Evolutionary conservation across 2,888 invertebrate genomes (phyloP), one percentile per base, ranked within the genome.

Genomic region (Gastrophysa polygoni): DNA sequence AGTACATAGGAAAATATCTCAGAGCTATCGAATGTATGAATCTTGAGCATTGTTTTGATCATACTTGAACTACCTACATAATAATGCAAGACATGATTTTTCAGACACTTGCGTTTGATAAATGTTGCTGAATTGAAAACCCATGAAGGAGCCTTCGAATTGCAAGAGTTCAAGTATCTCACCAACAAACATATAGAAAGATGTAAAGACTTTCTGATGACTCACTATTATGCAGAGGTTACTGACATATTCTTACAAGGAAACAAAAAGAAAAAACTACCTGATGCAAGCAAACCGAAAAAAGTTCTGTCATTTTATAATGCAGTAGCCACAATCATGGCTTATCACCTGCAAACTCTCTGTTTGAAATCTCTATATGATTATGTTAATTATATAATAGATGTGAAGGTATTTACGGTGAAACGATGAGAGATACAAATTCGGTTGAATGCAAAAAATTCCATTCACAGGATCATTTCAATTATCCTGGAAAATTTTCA

Each of bases 261-360:
- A 0, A 86, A 82, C 59, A 90, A 88, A 75, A 90, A 85, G 75
- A 88, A 86, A 59, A 83, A 86, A 68, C 83, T 93, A 57, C 92
- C 92, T 0, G 88, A 88, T 66, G 84, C 87, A 0, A 83, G 86
- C 50, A 88, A 90, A 68, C 85, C 84, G 16, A 84, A 84, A 11
- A 86, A 88, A 77, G 87, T 91, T 79, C 87, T 86, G 71, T 87
- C 88, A 47, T 95, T 95, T 80, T 96, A 91, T 78, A 91, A 95
- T 78, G 91, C 93, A 72, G 88, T 95, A 1, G 91, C 91, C 0
- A 89, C 91, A 24, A 84, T 96, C 43, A 96, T 96, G 96, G 92
- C 94, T 0, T 89, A 89, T 72, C 93, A 95, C 73, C 82, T 97
- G 59, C 94, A 95, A 78, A 88, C 88, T 18, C 80, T 96, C 29